Evolutionary conservation across 2,888 invertebrate species (phyloP), one percentile per base, ranked within the genome.

Genomic region (Rosalia funebris): DNA sequence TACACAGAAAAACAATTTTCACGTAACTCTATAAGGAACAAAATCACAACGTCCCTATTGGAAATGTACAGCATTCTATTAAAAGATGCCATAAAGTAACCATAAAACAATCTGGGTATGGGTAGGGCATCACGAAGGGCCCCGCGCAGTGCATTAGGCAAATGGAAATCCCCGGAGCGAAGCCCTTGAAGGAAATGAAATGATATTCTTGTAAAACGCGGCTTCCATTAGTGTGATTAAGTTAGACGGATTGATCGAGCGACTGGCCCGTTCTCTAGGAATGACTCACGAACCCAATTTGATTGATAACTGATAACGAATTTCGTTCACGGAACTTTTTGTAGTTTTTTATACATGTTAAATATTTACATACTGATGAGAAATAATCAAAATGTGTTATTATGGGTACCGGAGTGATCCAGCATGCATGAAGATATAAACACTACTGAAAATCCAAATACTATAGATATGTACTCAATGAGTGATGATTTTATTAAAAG

Each of bases 111-210:
- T 42, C 42, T 20, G 42, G 42, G 5, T n/a, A 19, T 17, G 42
- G 42, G 4, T 2, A 10, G 19, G n/a, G 42, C 17, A n/a, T n/a
- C n/a, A 19, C 19, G 37, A 14, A 32, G 46, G 46, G 47, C 9
- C n/a, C 58, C 47, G 17, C 2, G 45, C 61, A 20, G 53, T 60
- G 60, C 63, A 66, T 67, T 65, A 65, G 48, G 41, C 47, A 65
- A 67, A 69, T 69, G 63, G 63, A 53, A 59, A 57, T 48, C 57
- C 63, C 65, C 44, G 31, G 37, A 60, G 62, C 44, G 69, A 68
- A 69, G 65, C 67, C 70, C 67, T 64, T 68, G 57, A 62, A 71
- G 67, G 57, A 71, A 71, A 71, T 69, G 66, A 71, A 71, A 68
- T 68, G 68, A 42, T 63, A 63, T 65, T 70, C 68, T 66, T 67